phyloP scores from a whole-genome alignment of 2,888 invertebrate genomes.

The Sepiola atlantica region DNA sequence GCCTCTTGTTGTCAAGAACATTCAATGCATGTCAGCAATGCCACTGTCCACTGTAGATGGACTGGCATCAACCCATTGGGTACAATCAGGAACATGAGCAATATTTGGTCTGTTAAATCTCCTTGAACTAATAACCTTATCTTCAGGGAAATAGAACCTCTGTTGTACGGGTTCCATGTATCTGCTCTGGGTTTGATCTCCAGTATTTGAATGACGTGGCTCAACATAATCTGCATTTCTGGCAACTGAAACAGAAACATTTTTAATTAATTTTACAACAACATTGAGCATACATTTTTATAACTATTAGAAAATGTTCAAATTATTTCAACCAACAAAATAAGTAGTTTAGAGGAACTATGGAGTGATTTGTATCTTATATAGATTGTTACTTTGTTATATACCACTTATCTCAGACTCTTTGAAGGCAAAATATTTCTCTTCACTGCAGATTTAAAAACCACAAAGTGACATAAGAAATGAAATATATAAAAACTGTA shows the following conservation, averaged over 20 bases:
- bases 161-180: background rate
- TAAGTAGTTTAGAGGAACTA: no score
- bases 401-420: no score
- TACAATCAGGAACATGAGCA: constrained; percentile 32
- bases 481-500: no score
- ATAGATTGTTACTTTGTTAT: no score
- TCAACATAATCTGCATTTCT: background rate
- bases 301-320: no score
- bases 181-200: background rate
- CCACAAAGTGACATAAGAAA: no score
- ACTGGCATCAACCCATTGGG: constrained; percentile 12
- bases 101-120: background rate
- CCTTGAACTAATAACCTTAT: constrained; percentile 8
- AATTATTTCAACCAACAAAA: no score
- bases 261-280: no score
- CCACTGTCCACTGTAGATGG: constrained; percentile 9
- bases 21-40: background rate
- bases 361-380: no score
- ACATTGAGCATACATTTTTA: no score
- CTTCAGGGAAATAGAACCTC: background rate
- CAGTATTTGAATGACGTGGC: background rate
- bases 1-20: background rate
- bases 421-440: no score
- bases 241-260: background rate
- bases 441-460: no score